Conservation (phyloP, 1,140 invertebrate genomes). For the Drosophila lowei region DNA sequence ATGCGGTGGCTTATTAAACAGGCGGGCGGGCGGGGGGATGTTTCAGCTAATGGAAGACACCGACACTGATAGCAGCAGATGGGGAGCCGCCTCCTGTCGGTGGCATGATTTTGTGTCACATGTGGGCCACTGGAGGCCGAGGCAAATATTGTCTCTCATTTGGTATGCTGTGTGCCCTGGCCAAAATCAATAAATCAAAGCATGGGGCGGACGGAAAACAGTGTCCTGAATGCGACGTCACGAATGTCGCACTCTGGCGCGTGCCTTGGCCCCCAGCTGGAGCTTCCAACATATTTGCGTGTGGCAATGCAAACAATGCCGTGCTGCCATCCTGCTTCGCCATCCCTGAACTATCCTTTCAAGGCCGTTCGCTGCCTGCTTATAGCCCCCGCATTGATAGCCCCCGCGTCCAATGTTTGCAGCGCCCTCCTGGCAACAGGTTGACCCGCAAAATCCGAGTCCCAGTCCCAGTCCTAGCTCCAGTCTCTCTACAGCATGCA, state of each 20-base stretch:
- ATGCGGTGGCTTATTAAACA: conserved; percentile 70
- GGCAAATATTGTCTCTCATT: conserved; percentile 79
- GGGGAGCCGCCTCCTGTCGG: not conserved
- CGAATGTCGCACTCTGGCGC: conserved; percentile 67
- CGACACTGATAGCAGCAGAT: conserved; percentile 26
- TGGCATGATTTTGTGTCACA: conserved; percentile 37
- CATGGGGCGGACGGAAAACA: conserved; percentile 13
- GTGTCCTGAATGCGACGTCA: conserved; percentile 62
- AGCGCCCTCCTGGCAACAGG: conserved; percentile 61
- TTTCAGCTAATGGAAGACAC: conserved; percentile 50
- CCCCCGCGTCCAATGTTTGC: conserved; percentile 32
- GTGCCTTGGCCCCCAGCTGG: conserved; percentile 61
- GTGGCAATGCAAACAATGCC: conserved; percentile 71
- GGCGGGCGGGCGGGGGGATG: conserved; percentile 4
- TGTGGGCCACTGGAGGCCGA: conserved; percentile 43
- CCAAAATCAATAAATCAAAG: conserved; percentile 81
- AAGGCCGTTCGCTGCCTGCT: conserved; percentile 51
- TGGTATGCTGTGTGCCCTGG: conserved; percentile 68
- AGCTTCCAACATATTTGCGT: conserved; percentile 69
- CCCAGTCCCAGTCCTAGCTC: not conserved
- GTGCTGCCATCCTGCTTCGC: not conserved
- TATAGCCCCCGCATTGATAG: conserved; percentile 49
- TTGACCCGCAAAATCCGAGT: conserved; percentile 26
- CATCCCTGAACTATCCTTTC: conserved; percentile 23
- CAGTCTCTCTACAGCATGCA: conserved; percentile 13